Evolutionary conservation across 2,113 vertebrate genomes (phyloP).

Genomic region (Crotalus tigris): DNA sequence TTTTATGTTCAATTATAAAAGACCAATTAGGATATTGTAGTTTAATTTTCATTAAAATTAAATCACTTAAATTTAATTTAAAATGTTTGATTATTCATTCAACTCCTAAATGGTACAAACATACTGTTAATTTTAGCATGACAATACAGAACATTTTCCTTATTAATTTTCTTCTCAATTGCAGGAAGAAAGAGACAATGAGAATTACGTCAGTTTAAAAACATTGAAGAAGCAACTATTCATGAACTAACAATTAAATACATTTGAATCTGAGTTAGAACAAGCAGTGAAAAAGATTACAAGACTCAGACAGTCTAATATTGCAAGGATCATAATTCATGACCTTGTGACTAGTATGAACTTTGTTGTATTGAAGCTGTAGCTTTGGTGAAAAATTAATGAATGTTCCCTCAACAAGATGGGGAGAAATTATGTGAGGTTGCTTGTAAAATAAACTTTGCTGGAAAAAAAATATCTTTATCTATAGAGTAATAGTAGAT

Average conservation of each 20-base stretch:
- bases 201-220: constrained; percentile 72
- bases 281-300: neutral
- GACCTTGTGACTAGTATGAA: neutral
- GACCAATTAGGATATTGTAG: neutral
- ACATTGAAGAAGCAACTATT: constrained; percentile 76
- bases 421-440: constrained; percentile 8
- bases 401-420: constrained; percentile 15
- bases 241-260: constrained; percentile 73
- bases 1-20: neutral
- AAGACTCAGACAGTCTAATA: neutral
- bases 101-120: neutral
- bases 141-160: no score
- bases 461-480: neutral
- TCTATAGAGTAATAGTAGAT: constrained; percentile 47
- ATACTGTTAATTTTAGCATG: neutral
- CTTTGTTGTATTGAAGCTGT: fast-evolving
- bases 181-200: constrained; percentile 64
- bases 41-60: neutral
- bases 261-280: neutral
- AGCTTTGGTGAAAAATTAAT: neutral
- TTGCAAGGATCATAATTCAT: neutral
- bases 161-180: neutral
- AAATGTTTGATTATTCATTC: neutral
- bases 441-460: constrained; percentile 1
- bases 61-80: neutral